Evolutionary conservation across 2,888 invertebrate species (phyloP).

Genomic region (Incurvaria masculella): DNA sequence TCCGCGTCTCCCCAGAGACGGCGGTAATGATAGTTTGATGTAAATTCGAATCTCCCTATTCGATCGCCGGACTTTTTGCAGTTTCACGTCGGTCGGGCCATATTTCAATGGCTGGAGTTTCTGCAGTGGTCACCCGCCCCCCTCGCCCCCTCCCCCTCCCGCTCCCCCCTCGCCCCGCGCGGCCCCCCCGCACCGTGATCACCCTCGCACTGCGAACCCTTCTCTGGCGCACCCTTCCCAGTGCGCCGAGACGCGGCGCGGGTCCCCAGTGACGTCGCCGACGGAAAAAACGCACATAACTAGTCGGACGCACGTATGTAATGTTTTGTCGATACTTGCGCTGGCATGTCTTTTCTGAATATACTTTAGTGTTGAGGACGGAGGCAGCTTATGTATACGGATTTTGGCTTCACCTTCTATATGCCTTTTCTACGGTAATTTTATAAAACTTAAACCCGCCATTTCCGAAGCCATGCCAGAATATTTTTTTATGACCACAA

Average conservation of each 20-base stretch:
- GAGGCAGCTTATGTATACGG: too few species aligned
- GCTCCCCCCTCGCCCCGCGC: neutral
- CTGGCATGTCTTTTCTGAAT: too few species aligned
- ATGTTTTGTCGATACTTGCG: neutral
- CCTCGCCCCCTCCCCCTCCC: neutral
- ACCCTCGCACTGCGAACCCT: neutral
- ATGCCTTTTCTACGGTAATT: too few species aligned
- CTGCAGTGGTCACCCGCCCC: neutral
- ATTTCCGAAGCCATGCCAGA: too few species aligned
- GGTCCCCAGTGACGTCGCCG: neutral
- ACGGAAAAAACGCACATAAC: neutral
- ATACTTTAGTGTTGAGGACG: too few species aligned
- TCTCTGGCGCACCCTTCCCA: neutral
- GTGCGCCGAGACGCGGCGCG: too few species aligned
- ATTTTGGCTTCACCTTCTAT: too few species aligned
- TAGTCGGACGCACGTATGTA: neutral
- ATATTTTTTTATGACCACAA: too few species aligned
- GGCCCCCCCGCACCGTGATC: neutral
- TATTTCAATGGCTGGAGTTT: neutral
- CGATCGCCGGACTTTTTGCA: slow-evolving; percentile 20
- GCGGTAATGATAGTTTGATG: slow-evolving; percentile 40
- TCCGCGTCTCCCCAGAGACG: neutral
- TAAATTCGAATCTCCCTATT: slow-evolving; percentile 28
- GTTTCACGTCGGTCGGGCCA: slow-evolving; percentile 21
- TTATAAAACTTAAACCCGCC: too few species aligned